Evolutionary conservation across 1,140 invertebrate species (phyloP), one percentile per base, ranked within the genome.

Genomic region (Eriocheir sinensis): DNA sequence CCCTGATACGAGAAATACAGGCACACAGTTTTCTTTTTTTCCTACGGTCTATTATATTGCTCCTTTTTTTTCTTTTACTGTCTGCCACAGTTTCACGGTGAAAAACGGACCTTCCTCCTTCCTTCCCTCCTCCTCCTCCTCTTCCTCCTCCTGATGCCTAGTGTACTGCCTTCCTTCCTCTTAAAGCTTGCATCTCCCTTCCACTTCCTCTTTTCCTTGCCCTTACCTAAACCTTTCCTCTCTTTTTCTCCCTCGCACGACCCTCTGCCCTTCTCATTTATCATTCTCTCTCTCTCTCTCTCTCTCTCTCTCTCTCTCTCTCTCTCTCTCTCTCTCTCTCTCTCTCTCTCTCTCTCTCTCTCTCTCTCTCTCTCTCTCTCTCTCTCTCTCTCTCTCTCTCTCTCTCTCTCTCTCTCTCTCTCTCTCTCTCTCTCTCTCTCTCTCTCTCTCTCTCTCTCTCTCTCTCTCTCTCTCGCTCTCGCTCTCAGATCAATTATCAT

Each of bases 351-450:
- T 34, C 32, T 34, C 32, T 34, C 32, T 86, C 83, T 86, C 83
- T 86, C 32, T 86, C 83, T 89, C 86, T 89, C 86, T 89, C 86
- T 89, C 86, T 89, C 86, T 89, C 86, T 89, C 86, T 89, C 86
- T 89, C 86, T 89, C 86, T 40, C 85, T 86, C 85, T 86, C 85
- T 86, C 85, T 72, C 60, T 72, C 60, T 72, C 60, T 72, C 60
- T 86, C 85, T 86, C 85, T 86, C 85, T 86, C 85, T 86, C 85
- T 40, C 85, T 38, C 41, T 40, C 36, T 86, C 85, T 38, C 41
- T 86, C 36, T 44, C 41, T 44, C 34, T 86, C 32, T 36, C 30
- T 86, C 36, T 44, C 85, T 86, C 60, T 72, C 60, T 72, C 60
- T 72, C 60, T 72, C 60, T 72, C 60, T 72, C 60, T 72, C 60